Base-by-base conservation (phyloP, 2,113 vertebrate genomes). In the Toxotes chatareus region DNA sequence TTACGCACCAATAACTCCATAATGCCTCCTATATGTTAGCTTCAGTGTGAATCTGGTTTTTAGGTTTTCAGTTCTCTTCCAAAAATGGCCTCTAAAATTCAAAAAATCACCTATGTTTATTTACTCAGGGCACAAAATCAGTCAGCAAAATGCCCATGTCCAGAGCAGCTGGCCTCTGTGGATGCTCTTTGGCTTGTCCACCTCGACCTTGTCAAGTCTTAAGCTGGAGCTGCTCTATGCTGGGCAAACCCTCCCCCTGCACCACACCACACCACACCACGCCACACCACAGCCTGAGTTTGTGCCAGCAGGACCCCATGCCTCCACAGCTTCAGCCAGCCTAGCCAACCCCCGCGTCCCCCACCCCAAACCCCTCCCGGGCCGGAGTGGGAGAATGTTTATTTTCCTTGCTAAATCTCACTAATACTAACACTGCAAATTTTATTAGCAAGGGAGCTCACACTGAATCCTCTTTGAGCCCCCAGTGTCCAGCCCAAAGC, bases 381-480 rank as follows among this genome's bases (percentile, higher is more conserved):
- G 82, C 61, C 61, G 23, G 75, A 74, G 82, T 66, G 40, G 60
- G 64, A 32, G 74, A 72, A 83, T 91, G 87, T 93, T 94, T 94
- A 90, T 94, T 93, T 93, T 91, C 78, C 86, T 79, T 86, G 82
- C 83, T 89, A 91, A 91, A 92, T 89, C 77, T 83, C 79, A 82
- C 86, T 89, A 89, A 93, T 90, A 59, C 82, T 65, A 92, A 90
- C 89, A 91, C 86, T 89, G 91, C 84, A 89, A 89, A 89, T 89
- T 94, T 91, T 92, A 93, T 91, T 93, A 93, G 89, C 7, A 17
- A 67, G 66, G 68, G 65, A 49, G 71, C 79, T 87, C 17, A 49
- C 8, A 69, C 81, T 73, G 83, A 77, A 91, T 89, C 76, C 59
- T 85, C 67, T 84, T 64, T 63, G 78, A 88, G 87, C 65, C 78